Conservation (phyloP, 2,797 vertebrate species). For the Enoplosus armatus region DNA sequence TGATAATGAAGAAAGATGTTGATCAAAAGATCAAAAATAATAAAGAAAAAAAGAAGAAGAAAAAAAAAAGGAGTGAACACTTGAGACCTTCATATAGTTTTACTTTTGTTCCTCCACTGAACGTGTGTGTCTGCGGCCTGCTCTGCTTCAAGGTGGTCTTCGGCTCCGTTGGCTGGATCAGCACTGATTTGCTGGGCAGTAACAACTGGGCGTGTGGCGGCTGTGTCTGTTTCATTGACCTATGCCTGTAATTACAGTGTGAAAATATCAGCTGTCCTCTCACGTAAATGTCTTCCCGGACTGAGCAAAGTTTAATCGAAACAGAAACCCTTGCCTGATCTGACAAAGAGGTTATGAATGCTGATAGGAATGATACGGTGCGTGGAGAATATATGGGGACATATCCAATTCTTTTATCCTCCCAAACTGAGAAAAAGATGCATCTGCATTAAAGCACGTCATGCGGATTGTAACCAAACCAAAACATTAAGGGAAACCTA, state of each 20-base stretch:
- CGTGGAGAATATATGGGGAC: slow-evolving; percentile 24
- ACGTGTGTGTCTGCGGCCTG: background rate
- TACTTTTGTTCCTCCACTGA: background rate
- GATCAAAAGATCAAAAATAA: background rate
- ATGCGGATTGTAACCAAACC: background rate
- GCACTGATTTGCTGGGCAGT: slow-evolving; percentile 33
- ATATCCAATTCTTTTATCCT: slow-evolving; percentile 17
- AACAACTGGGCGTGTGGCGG: slow-evolving; percentile 31
- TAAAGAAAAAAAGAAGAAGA: background rate
- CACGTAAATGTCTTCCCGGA: slow-evolving; percentile 72
- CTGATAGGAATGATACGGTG: slow-evolving; percentile 47
- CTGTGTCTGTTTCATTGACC: slow-evolving; percentile 74
- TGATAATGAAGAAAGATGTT: background rate
- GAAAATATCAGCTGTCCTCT: slow-evolving; percentile 79
- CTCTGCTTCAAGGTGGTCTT: slow-evolving; percentile 13
- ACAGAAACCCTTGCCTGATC: slow-evolving; percentile 64
- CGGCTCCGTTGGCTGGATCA: slow-evolving; percentile 17
- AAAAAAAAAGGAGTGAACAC: background rate
- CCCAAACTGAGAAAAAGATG: background rate
- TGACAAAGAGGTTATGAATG: slow-evolving; percentile 67
- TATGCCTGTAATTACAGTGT: slow-evolving; percentile 78
- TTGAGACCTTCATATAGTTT: background rate
- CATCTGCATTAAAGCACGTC: background rate
- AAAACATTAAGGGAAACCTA: background rate
- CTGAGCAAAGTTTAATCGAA: slow-evolving; percentile 81